A percentile compares a stretch with the other conserved stretches of the same genome.
Evolutionary conservation across 2,888 invertebrate species (phyloP).

Genomic region (Latheticus oryzae): DNA sequence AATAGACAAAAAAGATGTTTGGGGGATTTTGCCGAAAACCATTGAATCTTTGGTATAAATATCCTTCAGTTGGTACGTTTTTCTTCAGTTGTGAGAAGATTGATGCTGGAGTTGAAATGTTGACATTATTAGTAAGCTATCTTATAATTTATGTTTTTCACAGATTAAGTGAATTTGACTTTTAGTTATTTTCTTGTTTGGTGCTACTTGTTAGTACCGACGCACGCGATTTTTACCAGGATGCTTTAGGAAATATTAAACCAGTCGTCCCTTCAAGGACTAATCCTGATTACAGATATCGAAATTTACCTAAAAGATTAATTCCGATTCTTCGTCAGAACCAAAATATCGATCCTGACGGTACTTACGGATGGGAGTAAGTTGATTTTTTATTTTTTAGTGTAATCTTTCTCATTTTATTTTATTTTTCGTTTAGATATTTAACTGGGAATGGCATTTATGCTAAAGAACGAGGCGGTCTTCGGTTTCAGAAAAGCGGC

Average conservation of each 20-base stretch:
- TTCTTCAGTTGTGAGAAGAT: constrained; percentile 4
- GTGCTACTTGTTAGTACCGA: constrained; percentile 19
- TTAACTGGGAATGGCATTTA: constrained; percentile 75
- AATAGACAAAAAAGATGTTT: too few relatives aligned
- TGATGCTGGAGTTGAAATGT: constrained; percentile 5
- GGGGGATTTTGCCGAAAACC: constrained; percentile 14
- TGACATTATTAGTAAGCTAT: constrained; percentile 24
- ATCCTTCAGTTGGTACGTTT: constrained; percentile 16
- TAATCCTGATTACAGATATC: constrained; percentile 27
- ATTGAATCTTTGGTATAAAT: constrained; percentile 28
- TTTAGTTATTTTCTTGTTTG: constrained; percentile 7
- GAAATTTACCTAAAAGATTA: constrained; percentile 28
- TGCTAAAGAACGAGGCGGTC: constrained; percentile 70
- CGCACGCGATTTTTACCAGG: constrained; percentile 14
- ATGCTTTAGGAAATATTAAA: constrained; percentile 30
- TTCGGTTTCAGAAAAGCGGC: constrained; percentile 66
- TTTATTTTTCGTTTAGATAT: constrained; percentile 68
- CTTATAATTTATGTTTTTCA: background rate
- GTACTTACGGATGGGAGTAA: constrained; percentile 67
- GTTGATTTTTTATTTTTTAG: too few relatives aligned
- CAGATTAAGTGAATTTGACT: background rate
- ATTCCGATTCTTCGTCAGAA: constrained; percentile 60
- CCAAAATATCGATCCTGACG: constrained; percentile 65
- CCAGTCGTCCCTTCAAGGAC: background rate
- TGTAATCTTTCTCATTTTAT: too few relatives aligned